A percentile compares a stretch with the other conserved stretches of the same genome.
phyloP scores from a whole-genome alignment of 2,888 invertebrate genomes.

The Peribatodes rhomboidaria region DNA sequence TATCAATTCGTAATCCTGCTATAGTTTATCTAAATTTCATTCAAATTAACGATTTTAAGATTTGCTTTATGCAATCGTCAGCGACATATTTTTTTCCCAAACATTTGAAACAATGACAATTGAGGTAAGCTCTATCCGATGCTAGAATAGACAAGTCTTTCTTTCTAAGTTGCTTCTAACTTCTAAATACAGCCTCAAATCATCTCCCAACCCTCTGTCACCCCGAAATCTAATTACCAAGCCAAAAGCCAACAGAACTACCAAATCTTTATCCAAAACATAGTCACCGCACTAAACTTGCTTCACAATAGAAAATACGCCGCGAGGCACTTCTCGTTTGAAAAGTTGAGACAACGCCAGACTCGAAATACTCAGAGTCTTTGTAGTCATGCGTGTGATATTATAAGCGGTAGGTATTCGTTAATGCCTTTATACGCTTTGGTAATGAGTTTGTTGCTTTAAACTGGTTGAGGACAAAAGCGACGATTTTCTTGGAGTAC shows the following conservation, averaged over 20 bases:
- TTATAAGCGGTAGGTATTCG: conserved; percentile 56
- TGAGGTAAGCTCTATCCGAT: too few relatives aligned
- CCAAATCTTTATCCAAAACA: conserved; percentile 26
- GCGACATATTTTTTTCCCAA: too few relatives aligned
- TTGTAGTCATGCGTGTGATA: conserved; percentile 63
- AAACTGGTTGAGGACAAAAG: conserved; percentile 3
- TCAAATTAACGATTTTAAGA: too few relatives aligned
- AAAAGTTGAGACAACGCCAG: conserved; percentile 42
- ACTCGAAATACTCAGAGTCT: conserved; percentile 51
- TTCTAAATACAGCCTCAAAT: not conserved
- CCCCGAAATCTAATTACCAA: not conserved
- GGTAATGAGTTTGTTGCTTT: conserved; percentile 12
- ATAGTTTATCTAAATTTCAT: too few relatives aligned
- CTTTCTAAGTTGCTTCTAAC: not conserved
- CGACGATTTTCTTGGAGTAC: not conserved
- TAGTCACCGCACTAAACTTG: conserved; percentile 57
- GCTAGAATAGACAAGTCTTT: too few relatives aligned
- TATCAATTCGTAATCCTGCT: too few relatives aligned
- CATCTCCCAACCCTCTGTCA: not conserved
- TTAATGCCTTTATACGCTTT: conserved; percentile 24
- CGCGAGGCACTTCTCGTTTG: conserved; percentile 55
- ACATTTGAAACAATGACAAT: too few relatives aligned
- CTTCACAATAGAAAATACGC: conserved; percentile 57
- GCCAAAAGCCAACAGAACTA: not conserved
- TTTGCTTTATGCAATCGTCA: too few relatives aligned